These are phyloP conservation scores for Athetis lepigone DNA, from an alignment of 2,888 invertebrate genomes.

Conservation along the genomic window DNA sequence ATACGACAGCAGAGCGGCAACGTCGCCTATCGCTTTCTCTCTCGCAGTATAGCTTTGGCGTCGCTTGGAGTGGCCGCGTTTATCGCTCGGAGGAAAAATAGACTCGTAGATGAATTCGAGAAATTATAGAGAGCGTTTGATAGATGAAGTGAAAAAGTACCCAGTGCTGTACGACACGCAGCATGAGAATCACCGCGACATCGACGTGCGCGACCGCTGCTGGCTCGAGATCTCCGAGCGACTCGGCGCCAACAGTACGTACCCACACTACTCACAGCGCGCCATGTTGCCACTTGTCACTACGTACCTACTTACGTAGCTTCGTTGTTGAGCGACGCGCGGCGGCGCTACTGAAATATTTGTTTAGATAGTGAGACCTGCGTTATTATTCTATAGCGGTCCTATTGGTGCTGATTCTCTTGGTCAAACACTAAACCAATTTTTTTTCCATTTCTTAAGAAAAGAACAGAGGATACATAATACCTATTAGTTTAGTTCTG, in stretches of 20 bases:
- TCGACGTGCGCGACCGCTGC: slow-evolving; percentile 84
- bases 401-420: no score
- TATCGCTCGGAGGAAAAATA: slow-evolving; percentile 30
- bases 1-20: slow-evolving; percentile 78
- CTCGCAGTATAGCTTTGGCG: slow-evolving; percentile 83
- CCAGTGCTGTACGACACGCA: slow-evolving; percentile 86
- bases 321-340: no score
- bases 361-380: no score
- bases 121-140: slow-evolving; percentile 80
- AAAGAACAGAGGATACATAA: no score
- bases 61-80: slow-evolving; percentile 75
- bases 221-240: slow-evolving; percentile 85
- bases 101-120: slow-evolving; percentile 66
- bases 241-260: slow-evolving; percentile 81
- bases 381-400: no score
- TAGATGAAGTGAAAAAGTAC: slow-evolving; percentile 85
- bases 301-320: no score
- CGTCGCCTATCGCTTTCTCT: slow-evolving; percentile 76
- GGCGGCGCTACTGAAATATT: no score
- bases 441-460: no score
- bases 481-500: no score
- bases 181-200: slow-evolving; percentile 85
- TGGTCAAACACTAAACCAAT: no score
- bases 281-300: not conserved
- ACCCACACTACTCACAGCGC: not conserved